A percentile compares a stretch with the other conserved stretches of the same genome.
phyloP scores from a whole-genome alignment of 2,797 vertebrate genomes.

The Danio albolineatus region DNA sequence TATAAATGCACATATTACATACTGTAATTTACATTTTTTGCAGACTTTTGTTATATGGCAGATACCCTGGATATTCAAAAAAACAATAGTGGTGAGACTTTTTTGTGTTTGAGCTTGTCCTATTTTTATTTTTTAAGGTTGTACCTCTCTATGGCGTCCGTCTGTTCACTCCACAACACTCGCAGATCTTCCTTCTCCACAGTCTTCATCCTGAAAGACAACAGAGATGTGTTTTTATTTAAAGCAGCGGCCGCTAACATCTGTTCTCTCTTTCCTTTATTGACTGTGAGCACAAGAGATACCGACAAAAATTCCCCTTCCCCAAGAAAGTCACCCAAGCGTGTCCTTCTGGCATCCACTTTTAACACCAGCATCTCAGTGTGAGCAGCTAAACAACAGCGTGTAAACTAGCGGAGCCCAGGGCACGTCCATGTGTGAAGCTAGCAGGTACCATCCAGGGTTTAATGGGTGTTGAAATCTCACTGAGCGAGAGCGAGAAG shows the following conservation, averaged over 20 bases:
- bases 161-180: not conserved
- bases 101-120: too few relatives aligned
- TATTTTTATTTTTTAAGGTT: not conserved
- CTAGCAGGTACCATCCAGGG: conserved; percentile 34
- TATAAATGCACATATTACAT: too few relatives aligned
- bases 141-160: conserved; percentile 21
- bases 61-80: too few relatives aligned
- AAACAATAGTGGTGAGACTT: too few relatives aligned
- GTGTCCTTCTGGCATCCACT: conserved; percentile 22
- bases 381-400: conserved; percentile 1
- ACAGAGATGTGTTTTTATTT: conserved; percentile 31
- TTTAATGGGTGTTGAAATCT: conserved; percentile 38
- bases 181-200: conserved; percentile 75
- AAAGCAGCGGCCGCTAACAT: conserved; percentile 34
- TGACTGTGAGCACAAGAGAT: conserved; percentile 4
- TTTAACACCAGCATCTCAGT: conserved; percentile 36
- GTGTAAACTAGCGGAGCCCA: conserved; percentile 10
- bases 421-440: conserved; percentile 9
- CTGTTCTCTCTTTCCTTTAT: conserved; percentile 46
- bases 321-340: conserved; percentile 36
- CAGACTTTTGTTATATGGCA: too few relatives aligned
- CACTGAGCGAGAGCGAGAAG: conserved; percentile 1
- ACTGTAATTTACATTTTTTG: too few relatives aligned
- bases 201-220: conserved; percentile 74
- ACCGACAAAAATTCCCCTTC: conserved; percentile 5